Base-by-base conservation (phyloP, 2,113 vertebrate species). In the Tricholaema leucomelas region DNA sequence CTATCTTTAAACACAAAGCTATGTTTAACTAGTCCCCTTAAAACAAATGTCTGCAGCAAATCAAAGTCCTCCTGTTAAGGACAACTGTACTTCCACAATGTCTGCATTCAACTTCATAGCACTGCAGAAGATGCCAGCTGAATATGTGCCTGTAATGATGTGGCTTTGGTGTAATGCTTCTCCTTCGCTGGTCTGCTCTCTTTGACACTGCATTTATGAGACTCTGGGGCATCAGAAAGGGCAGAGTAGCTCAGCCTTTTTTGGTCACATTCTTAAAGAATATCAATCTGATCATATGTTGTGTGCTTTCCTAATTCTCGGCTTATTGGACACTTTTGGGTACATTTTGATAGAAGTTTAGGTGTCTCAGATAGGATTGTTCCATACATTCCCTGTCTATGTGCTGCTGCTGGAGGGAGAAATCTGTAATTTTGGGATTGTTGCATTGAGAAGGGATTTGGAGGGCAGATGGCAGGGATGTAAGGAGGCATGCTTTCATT, bases 31-130 rank as follows among this genome's bases (percentile, higher is more conserved):
- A 61, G 60, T 86, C 54, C 30, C 12, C 65, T 94, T 88, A 58
- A 88, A 85, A 90, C 56, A 83, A 85, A 91, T 20, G 60, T n/a
- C 56, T 85, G 52, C 82, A 94, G 79, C 90, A 88, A 88, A 71
- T 78, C 72, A 33, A 83, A 91, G 85, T 81, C 74, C 8, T 83
- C 61, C 76, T 76, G 69, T 42, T 74, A 46, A 80, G 69, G 72
- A 56, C 85, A 90, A 82, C 33, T 78, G 78, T 42, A 3, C 82
- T 46, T 48, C 74, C 79, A 91, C 82, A 90, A 85, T 90, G 91
- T 85, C 82, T 77, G 85, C 60, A 74, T 92, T 93, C 79, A 95
- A 69, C 64, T 77, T 78, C 82, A 33, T 38, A 75, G 79, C 12
- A 6, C 63, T 59, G 63, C 76, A 81, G 85, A 80, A 79, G 82